These are phyloP conservation scores for Cuniculus paca DNA, from an alignment of 2,797 vertebrate genomes.

Conservation along the genomic window DNA sequence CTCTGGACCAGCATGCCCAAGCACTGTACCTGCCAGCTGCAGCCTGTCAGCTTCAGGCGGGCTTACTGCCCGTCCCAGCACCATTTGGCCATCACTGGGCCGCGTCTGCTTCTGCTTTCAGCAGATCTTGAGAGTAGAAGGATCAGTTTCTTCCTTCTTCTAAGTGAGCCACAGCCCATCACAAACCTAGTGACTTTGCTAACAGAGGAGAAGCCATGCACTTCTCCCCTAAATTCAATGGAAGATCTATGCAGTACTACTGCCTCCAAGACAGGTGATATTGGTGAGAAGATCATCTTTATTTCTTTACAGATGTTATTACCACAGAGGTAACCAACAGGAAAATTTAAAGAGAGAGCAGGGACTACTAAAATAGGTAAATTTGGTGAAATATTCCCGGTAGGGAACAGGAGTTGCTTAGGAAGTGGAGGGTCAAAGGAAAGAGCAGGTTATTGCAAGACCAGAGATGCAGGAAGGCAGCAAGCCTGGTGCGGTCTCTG, in stretches of 20 bases:
- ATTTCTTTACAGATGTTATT: not conserved
- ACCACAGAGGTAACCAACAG: not conserved
- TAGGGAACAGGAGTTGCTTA: no score
- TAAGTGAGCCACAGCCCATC: not conserved
- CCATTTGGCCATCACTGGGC: not conserved
- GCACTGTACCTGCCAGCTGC: fast-evolving
- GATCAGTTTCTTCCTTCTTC: not conserved
- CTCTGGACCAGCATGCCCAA: fast-evolving
- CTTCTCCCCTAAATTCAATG: not conserved
- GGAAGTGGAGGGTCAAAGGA: not conserved
- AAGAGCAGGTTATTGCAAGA: no score
- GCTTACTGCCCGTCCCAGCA: no score
- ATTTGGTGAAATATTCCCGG: not conserved
- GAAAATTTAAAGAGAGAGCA: not conserved
- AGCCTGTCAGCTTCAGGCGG: not conserved
- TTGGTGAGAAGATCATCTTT: not conserved
- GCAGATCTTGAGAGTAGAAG: not conserved
- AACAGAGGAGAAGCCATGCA: not conserved
- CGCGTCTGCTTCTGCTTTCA: not conserved
- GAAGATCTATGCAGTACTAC: not conserved
- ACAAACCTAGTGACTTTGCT: not conserved
- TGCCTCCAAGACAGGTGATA: not conserved
- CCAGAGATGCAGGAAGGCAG: not conserved
- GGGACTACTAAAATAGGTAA: not conserved
- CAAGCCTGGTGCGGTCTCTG: fast-evolving